Percentiles rank a stretch among this genome's conserved stretches.
Conservation (phyloP, 2,113 vertebrate genomes). For the Grallaria varia region DNA sequence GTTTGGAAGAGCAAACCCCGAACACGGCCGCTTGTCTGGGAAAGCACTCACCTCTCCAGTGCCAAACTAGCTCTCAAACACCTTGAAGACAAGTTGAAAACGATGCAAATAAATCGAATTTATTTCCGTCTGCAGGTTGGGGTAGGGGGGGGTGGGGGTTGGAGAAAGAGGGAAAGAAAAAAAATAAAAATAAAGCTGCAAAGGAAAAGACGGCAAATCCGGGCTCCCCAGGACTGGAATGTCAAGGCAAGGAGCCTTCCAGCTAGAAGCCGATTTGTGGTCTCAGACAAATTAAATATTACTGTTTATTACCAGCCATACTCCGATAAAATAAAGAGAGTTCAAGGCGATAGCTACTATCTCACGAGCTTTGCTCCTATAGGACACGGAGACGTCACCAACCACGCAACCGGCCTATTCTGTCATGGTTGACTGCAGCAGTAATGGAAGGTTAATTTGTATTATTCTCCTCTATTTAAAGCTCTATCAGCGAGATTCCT, state of each 20-base stretch:
- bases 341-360: constrained; percentile 73
- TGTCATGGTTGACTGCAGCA: constrained; percentile 69
- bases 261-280: constrained; percentile 68
- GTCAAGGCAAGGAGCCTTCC: constrained; percentile 56
- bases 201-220: background rate
- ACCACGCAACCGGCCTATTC: constrained; percentile 73
- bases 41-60: constrained; percentile 72
- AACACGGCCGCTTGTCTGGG: constrained; percentile 10
- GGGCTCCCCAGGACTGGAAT: constrained; percentile 14
- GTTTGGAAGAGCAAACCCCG: constrained; percentile 18
- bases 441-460: constrained; percentile 67
- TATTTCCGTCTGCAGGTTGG: constrained; percentile 63
- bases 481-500: constrained; percentile 28
- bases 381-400: constrained; percentile 78
- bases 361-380: constrained; percentile 81
- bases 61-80: constrained; percentile 58
- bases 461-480: constrained; percentile 59
- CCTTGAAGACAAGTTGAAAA: constrained; percentile 55
- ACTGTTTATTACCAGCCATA: constrained; percentile 79
- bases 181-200: background rate
- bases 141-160: background rate
- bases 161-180: background rate
- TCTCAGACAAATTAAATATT: constrained; percentile 80
- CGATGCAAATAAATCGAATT: constrained; percentile 57
- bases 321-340: constrained; percentile 81